A percentile compares a stretch with the other conserved stretches of the same genome.
These are phyloP conservation scores for Salvelinus namaycush DNA, from an alignment of 2,113 vertebrate species.

Conservation along the genomic window DNA sequence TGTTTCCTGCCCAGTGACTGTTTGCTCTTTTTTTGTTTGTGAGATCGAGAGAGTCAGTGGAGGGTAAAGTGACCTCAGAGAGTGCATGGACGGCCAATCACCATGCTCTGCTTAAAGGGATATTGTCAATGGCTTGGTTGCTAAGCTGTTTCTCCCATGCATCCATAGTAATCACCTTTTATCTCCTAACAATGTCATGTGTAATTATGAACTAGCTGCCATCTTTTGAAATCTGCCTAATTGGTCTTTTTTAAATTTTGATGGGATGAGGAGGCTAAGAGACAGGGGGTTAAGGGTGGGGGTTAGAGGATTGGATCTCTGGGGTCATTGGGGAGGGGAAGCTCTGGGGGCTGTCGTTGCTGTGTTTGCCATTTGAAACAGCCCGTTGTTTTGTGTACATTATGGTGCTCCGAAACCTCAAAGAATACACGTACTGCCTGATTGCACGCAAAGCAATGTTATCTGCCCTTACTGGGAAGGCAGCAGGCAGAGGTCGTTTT, in stretches of 20 bases:
- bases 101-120: slow-evolving; percentile 36
- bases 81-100: slow-evolving; percentile 29
- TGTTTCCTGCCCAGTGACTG: neutral
- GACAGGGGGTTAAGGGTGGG: slow-evolving; percentile 51
- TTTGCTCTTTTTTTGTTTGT: neutral
- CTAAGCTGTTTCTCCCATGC: slow-evolving; percentile 52
- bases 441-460: slow-evolving; percentile 48
- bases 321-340: slow-evolving; percentile 47
- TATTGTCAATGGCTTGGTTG: slow-evolving; percentile 53
- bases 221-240: slow-evolving; percentile 79
- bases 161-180: slow-evolving; percentile 66
- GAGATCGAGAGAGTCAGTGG: neutral
- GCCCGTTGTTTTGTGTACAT: slow-evolving; percentile 1
- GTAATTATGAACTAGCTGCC: slow-evolving; percentile 69
- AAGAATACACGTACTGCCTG: slow-evolving; percentile 43
- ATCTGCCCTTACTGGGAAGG: slow-evolving; percentile 40
- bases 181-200: slow-evolving; percentile 67
- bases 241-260: slow-evolving; percentile 71
- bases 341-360: slow-evolving; percentile 41
- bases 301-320: slow-evolving; percentile 61
- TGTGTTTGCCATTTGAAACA: slow-evolving; percentile 32
- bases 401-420: slow-evolving; percentile 8
- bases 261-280: slow-evolving; percentile 62
- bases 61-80: slow-evolving; percentile 38
- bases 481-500: slow-evolving; percentile 54